Evolutionary conservation across 2,797 vertebrate species (phyloP).

Genomic region (Eulemur rubriventer): DNA sequence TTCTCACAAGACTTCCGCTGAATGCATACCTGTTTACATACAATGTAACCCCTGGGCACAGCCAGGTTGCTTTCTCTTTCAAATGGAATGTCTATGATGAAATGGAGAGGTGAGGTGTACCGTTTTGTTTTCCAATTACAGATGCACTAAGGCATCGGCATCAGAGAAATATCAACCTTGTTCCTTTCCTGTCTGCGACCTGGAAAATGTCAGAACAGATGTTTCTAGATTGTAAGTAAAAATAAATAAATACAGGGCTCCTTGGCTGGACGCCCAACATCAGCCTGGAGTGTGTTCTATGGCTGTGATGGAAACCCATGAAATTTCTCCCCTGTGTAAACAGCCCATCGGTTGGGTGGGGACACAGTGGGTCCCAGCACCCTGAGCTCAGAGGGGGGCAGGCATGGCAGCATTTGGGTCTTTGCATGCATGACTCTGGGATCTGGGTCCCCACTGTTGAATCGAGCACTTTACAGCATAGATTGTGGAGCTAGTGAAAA

Average conservation of each 20-base stretch:
- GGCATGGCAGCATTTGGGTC: neutral
- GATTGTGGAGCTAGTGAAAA: neutral
- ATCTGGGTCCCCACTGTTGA: neutral
- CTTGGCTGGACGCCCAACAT: conserved; percentile 66
- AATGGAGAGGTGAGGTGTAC: conserved; percentile 13
- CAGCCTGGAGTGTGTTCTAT: conserved; percentile 64
- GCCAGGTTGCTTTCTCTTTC: neutral
- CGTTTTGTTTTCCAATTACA: neutral
- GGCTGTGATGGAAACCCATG: conserved; percentile 57
- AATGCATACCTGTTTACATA: conserved; percentile 33
- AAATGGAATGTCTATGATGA: neutral
- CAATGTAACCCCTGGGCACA: neutral
- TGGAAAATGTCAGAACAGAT: conserved; percentile 72
- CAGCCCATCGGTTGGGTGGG: neutral
- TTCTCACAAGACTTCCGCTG: neutral
- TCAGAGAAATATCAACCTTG: conserved; percentile 6
- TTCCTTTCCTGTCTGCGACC: conserved; percentile 50
- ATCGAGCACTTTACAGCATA: neutral
- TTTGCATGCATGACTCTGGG: neutral
- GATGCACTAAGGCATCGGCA: neutral
- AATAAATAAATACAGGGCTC: conserved; percentile 77
- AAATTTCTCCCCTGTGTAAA: conserved; percentile 47
- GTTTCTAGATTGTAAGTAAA: conserved; percentile 66
- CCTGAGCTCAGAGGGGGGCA: neutral
- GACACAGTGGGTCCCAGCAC: neutral